Evolutionary conservation across 2,797 vertebrate genomes (phyloP), one percentile per base, ranked within the genome.

Genomic region (Columba guinea): DNA sequence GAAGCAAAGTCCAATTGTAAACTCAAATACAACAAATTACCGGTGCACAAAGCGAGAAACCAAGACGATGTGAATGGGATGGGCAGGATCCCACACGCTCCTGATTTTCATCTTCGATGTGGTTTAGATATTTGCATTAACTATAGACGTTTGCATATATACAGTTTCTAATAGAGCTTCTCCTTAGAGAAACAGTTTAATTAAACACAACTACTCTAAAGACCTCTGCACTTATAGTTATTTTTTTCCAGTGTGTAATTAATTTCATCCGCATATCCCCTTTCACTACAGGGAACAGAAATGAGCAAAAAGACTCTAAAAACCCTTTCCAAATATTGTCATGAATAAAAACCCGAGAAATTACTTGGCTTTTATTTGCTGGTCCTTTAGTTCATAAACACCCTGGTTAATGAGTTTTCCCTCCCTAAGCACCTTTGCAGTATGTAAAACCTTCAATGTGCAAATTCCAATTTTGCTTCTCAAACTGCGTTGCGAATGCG

Each of bases 251-350:
- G 16, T 35, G 6, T 68, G 5, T 35, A 83, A 94, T 13, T 23
- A 69, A 88, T 84, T 87, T 75, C 59, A 84, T 44, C 28, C 20
- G 17, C 56, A 27, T 15, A 22, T 18, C 37, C 21, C 48, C 16
- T 17, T 30, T 69, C 19, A 16, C 52, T 59, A 28, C 8, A 5
- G 24, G 37, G 81, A 81, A 49, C 39, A 91, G 30, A 81, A 77
- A 17, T 0, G 10, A 81, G 59, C 55, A 83, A 74, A 67, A 39
- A 26, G 1, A 34, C 15, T 69, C n/a, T 65, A 19, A 4, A 74
- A 89, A 83, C 24, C 41, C 90, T 89, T 95, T 83, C 78, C 79
- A 81, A 75, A 91, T 64, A 34, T 30, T 67, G 49, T 34, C 11
- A 48, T 2, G 2, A 77, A 77, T 49, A 77, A 91, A 52, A 78